A percentile compares a stretch with the other conserved stretches of the same genome.
Evolutionary conservation across 2,797 vertebrate genomes (phyloP).

Genomic region (Anguilla pacifica): DNA sequence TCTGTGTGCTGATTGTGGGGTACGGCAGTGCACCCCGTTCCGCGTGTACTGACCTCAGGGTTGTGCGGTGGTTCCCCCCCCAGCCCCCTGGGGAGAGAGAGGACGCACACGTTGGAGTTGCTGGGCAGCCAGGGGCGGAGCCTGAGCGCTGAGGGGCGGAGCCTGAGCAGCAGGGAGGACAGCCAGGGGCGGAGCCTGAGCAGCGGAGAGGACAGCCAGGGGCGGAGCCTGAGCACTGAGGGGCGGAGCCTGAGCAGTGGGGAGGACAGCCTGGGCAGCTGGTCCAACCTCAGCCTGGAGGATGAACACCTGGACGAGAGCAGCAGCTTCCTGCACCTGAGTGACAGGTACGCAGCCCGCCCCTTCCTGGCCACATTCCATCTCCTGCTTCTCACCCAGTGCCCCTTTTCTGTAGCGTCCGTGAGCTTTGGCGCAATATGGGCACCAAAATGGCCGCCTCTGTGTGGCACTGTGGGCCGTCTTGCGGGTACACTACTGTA

Average conservation of each 20-base stretch:
- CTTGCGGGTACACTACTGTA: neutral
- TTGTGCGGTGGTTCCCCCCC: slow-evolving; percentile 39
- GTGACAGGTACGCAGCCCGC: slow-evolving; percentile 84
- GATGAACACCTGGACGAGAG: slow-evolving; percentile 94
- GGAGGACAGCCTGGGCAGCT: slow-evolving; percentile 96
- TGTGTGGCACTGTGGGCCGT: neutral
- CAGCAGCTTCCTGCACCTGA: slow-evolving; percentile 98
- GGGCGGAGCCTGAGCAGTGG: slow-evolving; percentile 63
- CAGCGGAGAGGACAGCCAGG: slow-evolving; percentile 82
- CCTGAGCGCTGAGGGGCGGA: slow-evolving; percentile 88
- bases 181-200: slow-evolving; percentile 90
- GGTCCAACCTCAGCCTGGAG: slow-evolving; percentile 98
- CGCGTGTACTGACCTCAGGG: neutral
- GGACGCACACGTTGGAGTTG: slow-evolving; percentile 79
- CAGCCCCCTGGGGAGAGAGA: slow-evolving; percentile 82
- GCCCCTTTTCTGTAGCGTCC: neutral
- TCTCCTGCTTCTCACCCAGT: neutral
- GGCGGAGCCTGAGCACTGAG: slow-evolving; percentile 84
- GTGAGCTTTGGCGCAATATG: neutral
- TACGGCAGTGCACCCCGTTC: neutral
- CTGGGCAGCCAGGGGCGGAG: slow-evolving; percentile 87
- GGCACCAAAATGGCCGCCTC: neutral
- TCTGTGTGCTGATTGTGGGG: too few species aligned
- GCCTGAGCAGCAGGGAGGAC: slow-evolving; percentile 84
- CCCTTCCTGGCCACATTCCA: neutral